These are phyloP conservation scores for Pseudomyrmex sp. DNA, from an alignment of 1,140 invertebrate species.

Conservation along the genomic window DNA sequence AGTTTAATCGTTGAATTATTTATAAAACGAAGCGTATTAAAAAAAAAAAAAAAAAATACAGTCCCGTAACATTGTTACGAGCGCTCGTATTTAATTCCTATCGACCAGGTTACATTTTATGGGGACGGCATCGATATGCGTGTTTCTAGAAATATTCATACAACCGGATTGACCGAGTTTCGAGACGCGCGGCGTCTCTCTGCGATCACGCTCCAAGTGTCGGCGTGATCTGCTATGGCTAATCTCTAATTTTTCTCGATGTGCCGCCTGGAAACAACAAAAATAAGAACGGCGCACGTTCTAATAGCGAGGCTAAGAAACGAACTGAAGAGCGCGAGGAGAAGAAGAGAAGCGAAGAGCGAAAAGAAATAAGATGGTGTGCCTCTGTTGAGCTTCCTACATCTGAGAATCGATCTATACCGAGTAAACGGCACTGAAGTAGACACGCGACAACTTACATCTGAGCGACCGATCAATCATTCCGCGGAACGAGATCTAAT, in stretches of 20 bases:
- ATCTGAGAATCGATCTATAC: background rate
- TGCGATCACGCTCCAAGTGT: conserved; percentile 31
- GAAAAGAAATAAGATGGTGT: background rate
- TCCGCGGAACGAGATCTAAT: background rate
- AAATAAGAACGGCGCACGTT: background rate
- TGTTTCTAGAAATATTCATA: conserved; percentile 17
- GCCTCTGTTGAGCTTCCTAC: conserved; percentile 10
- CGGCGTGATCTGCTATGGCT: background rate
- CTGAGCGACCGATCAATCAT: conserved; percentile 19
- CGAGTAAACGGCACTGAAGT: background rate
- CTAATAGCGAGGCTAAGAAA: conserved; percentile 14
- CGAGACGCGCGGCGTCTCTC: conserved; percentile 8
- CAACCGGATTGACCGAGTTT: conserved; percentile 19
- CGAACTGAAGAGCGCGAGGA: conserved; percentile 10
- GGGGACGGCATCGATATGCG: background rate
- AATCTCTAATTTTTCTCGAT: conserved; percentile 24
- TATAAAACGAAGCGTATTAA: no score
- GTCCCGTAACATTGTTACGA: background rate
- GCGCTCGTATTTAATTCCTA: no score
- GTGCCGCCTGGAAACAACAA: background rate
- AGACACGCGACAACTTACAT: conserved; percentile 13
- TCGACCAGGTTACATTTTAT: background rate
- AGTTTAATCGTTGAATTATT: no score
- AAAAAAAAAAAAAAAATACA: no score
- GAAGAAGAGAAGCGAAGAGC: background rate